These are phyloP conservation scores for Helostoma temminkii DNA, from an alignment of 2,797 vertebrate species.

Conservation along the genomic window DNA sequence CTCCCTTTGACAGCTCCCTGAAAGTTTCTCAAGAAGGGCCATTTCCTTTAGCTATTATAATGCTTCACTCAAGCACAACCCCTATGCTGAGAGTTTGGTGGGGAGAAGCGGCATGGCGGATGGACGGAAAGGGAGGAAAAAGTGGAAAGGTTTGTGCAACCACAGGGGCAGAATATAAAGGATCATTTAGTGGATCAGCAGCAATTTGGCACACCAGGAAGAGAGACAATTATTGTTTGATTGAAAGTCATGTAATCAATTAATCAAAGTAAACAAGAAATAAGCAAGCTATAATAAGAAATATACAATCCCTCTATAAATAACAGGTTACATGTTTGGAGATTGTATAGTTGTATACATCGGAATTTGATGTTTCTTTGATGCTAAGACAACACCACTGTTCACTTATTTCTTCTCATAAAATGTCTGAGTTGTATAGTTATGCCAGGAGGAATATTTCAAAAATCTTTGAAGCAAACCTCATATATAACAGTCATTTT, in stretches of 20 bases:
- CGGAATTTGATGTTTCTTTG: neutral
- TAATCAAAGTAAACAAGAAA: neutral
- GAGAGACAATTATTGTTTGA: constrained; percentile 26
- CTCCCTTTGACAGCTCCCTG: constrained; percentile 84
- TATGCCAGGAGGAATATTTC: constrained; percentile 20
- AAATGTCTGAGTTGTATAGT: constrained; percentile 16
- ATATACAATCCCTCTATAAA: neutral
- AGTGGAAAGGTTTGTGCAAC: constrained; percentile 48
- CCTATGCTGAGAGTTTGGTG: constrained; percentile 62
- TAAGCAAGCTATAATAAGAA: neutral
- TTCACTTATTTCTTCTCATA: constrained; percentile 24
- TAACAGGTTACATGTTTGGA: neutral
- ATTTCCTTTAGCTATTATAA: constrained; percentile 88
- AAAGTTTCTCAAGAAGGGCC: constrained; percentile 86
- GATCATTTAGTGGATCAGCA: constrained; percentile 66
- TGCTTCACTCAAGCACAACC: constrained; percentile 85
- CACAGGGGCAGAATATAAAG: constrained; percentile 49
- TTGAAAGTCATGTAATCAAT: neutral
- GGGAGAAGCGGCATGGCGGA: constrained; percentile 50
- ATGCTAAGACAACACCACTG: constrained; percentile 12
- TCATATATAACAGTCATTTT: constrained; percentile 20
- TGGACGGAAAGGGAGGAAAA: constrained; percentile 53
- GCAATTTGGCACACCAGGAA: constrained; percentile 40
- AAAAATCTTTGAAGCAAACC: constrained; percentile 33
- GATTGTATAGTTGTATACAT: constrained; percentile 15